A percentile compares a stretch with the other conserved stretches of the same genome.
Conservation (phyloP, 2,113 vertebrate genomes). For the Periophthalmus modestus region DNA sequence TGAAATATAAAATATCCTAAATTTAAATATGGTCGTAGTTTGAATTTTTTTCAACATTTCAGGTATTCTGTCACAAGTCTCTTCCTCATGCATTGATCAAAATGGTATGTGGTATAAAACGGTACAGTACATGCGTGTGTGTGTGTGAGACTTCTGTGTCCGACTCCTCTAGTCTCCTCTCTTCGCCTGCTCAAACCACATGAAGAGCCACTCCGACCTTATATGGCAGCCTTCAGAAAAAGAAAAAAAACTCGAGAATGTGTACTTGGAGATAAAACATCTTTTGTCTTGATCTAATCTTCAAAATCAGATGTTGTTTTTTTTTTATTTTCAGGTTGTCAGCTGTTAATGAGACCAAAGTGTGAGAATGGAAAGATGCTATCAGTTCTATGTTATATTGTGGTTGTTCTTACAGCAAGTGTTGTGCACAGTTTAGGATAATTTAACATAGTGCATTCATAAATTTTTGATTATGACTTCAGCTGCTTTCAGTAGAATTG, state of each 20-base stretch:
- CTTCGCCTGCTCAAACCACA: slow-evolving; percentile 34
- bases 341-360: slow-evolving; percentile 55
- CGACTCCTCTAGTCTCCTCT: slow-evolving; percentile 15
- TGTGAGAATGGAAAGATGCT: slow-evolving; percentile 33
- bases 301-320: slow-evolving; percentile 57
- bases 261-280: slow-evolving; percentile 44
- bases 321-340: slow-evolving; percentile 56
- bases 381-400: slow-evolving; percentile 34
- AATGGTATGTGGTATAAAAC: not conserved
- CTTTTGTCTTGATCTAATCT: slow-evolving; percentile 54
- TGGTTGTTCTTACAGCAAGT: not conserved
- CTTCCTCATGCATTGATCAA: not conserved
- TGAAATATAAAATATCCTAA: too few relatives aligned
- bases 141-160: not conserved
- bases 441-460: not conserved
- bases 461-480: not conserved
- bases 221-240: slow-evolving; percentile 48
- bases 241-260: slow-evolving; percentile 37
- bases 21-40: too few relatives aligned
- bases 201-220: slow-evolving; percentile 27
- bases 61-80: not conserved
- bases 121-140: not conserved
- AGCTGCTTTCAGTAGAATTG: too few relatives aligned
- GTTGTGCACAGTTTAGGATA: not conserved
- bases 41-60: not conserved